A percentile compares a stretch with the other conserved stretches of the same genome.
phyloP scores from a whole-genome alignment of 1,140 invertebrate species.

The Chlorops oryzae region DNA sequence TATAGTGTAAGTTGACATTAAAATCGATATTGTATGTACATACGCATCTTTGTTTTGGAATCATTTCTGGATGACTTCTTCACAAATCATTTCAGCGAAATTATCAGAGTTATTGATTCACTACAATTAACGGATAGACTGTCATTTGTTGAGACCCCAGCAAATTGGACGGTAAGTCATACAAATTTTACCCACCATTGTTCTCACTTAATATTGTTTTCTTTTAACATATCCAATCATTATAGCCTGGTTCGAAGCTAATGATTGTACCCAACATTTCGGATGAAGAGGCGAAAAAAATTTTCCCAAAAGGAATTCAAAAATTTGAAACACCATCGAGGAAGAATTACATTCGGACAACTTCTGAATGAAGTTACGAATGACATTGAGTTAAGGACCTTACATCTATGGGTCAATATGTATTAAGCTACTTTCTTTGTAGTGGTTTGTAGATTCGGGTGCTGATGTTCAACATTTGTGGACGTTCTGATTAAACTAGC shows the following conservation, averaged over 20 bases:
- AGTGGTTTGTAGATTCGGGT: too few species aligned
- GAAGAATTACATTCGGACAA: too few species aligned
- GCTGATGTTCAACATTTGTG: too few species aligned
- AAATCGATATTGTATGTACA: background rate
- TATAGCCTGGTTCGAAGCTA: conserved; percentile 63
- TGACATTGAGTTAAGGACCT: too few species aligned
- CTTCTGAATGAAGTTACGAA: too few species aligned
- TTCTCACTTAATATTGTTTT: conserved; percentile 14
- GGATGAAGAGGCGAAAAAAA: conserved; percentile 58
- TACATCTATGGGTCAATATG: too few species aligned
- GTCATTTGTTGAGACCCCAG: conserved; percentile 74
- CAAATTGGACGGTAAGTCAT: conserved; percentile 69
- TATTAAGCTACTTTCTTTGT: too few species aligned
- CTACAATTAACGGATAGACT: conserved; percentile 67
- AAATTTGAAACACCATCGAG: too few species aligned
- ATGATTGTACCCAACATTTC: conserved; percentile 70
- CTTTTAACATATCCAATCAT: conserved; percentile 34
- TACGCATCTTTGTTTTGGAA: too few species aligned
- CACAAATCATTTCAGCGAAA: conserved; percentile 61
- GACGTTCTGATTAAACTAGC: too few species aligned
- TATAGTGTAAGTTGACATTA: conserved; percentile 74
- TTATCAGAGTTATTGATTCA: conserved; percentile 77
- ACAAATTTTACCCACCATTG: background rate
- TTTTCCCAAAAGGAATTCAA: conserved; percentile 69
- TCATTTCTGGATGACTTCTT: background rate